Conservation (phyloP, 2,113 vertebrate genomes). For the Prionailurus viverrinus region DNA sequence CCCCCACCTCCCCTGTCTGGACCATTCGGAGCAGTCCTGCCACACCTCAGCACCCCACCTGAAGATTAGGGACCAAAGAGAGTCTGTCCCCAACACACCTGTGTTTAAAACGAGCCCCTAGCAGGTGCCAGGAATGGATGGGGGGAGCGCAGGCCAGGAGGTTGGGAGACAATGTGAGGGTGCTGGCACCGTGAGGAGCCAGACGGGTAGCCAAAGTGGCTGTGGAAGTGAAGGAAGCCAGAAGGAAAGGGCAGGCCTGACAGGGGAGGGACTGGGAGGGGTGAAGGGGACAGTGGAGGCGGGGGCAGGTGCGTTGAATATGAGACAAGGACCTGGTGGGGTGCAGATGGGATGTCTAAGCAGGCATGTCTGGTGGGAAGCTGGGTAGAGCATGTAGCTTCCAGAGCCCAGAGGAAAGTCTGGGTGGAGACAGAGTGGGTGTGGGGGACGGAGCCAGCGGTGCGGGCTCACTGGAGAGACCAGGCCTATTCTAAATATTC, state of each 20-base stretch:
- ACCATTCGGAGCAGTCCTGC: rapidly evolving
- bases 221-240: neutral
- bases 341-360: neutral
- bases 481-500: neutral
- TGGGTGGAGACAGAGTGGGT: neutral
- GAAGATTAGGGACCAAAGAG: neutral
- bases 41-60: no score
- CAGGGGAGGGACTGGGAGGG: neutral
- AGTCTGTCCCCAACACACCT: neutral
- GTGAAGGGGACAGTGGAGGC: neutral
- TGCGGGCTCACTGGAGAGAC: neutral
- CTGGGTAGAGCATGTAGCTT: rapidly evolving
- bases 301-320: neutral
- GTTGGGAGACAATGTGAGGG: neutral
- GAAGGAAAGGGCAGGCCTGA: neutral
- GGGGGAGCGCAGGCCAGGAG: neutral
- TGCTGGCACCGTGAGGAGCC: rapidly evolving
- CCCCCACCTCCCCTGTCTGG: neutral
- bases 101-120: neutral
- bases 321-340: neutral
- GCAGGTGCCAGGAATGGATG: neutral
- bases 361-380: neutral
- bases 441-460: no score
- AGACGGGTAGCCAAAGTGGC: neutral
- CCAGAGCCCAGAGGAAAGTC: neutral